These are phyloP conservation scores for Agriopis leucophaearia DNA, from an alignment of 2,888 invertebrate genomes.

Conservation along the genomic window DNA sequence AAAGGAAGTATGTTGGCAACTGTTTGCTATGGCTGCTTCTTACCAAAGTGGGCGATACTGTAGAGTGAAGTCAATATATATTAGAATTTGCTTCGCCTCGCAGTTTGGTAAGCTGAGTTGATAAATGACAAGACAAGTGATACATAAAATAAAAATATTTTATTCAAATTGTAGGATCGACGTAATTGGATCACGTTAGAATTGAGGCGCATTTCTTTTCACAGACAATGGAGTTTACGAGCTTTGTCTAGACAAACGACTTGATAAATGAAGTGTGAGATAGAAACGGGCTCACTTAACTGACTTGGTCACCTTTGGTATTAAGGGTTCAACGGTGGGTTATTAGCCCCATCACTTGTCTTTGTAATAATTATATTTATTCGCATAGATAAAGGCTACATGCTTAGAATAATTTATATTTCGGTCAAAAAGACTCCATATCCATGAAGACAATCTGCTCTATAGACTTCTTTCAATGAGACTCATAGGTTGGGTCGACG, in stretches of 20 bases:
- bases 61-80: constrained; percentile 1
- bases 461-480: not conserved
- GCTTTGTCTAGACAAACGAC: constrained; percentile 35
- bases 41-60: constrained; percentile 3
- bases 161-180: constrained; percentile 9
- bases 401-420: too few relatives aligned
- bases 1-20: constrained; percentile 11
- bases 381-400: not conserved
- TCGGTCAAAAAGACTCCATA: not conserved
- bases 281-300: constrained; percentile 22
- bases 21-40: constrained; percentile 10
- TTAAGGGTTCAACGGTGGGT: constrained; percentile 7
- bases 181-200: constrained; percentile 22
- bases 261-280: constrained; percentile 30
- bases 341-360: not conserved
- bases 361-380: not conserved
- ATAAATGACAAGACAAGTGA: not conserved
- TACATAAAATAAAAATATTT: constrained; percentile 8
- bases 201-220: constrained; percentile 24
- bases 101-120: constrained; percentile 3
- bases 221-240: constrained; percentile 34
- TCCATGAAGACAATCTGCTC: not conserved
- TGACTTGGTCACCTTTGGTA: constrained; percentile 30
- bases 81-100: not conserved
- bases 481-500: too few relatives aligned